Evolutionary conservation across 1,140 invertebrate species (phyloP).

Genomic region (Drosophila ambigua): DNA sequence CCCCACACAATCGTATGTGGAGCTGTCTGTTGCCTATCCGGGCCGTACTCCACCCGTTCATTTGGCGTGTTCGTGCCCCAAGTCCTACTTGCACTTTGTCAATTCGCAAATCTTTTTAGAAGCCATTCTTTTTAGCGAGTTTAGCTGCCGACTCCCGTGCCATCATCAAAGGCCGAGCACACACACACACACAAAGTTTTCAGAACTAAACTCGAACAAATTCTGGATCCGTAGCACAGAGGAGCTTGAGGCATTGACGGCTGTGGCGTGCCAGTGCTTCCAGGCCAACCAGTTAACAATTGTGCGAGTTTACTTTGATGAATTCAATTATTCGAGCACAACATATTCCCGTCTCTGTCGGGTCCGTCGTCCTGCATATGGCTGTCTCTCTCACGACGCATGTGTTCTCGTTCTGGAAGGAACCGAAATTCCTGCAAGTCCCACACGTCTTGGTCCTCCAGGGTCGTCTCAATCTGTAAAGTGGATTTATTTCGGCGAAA

Average conservation of each 20-base stretch:
- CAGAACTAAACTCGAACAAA: constrained; percentile 65
- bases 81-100: constrained; percentile 76
- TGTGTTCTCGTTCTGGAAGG: constrained; percentile 60
- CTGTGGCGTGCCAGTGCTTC: neutral
- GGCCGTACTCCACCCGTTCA: constrained; percentile 29
- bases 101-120: constrained; percentile 82
- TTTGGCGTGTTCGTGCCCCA: constrained; percentile 34
- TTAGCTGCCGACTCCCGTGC: constrained; percentile 8
- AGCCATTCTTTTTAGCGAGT: constrained; percentile 51
- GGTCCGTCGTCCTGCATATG: neutral
- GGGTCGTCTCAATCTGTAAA: constrained; percentile 68
- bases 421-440: constrained; percentile 69
- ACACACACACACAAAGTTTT: constrained; percentile 45
- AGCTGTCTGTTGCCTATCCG: constrained; percentile 35
- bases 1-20: constrained; percentile 27
- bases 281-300: constrained; percentile 57
- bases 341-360: constrained; percentile 25
- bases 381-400: constrained; percentile 22
- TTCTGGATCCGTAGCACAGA: constrained; percentile 27
- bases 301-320: constrained; percentile 81
- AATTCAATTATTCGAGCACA: constrained; percentile 77
- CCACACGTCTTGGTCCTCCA: constrained; percentile 5
- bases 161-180: constrained; percentile 69
- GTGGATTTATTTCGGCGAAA: constrained; percentile 77
- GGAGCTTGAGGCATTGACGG: constrained; percentile 18